Evolutionary conservation across 2,888 invertebrate genomes (phyloP).

Genomic region (Allygus modestus): DNA sequence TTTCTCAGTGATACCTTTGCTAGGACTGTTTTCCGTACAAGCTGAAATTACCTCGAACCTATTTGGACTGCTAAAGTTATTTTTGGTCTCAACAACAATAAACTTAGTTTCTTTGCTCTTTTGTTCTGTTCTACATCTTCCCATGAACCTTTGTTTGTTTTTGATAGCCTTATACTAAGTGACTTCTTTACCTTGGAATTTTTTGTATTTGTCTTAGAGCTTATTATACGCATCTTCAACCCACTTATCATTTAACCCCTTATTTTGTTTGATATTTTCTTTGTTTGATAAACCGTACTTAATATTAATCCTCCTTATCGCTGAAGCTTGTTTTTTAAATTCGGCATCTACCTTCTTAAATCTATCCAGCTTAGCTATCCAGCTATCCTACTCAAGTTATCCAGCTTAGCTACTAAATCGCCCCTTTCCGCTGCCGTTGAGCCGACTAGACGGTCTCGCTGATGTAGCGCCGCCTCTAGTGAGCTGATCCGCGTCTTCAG

Average conservation of each 20-base stretch:
- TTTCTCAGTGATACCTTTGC: no score
- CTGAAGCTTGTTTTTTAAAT: neutral
- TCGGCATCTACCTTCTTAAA: neutral
- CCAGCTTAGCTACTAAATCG: neutral
- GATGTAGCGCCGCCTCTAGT: neutral
- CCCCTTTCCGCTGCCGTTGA: neutral
- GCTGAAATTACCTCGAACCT: no score
- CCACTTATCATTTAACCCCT: neutral
- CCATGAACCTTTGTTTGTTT: no score
- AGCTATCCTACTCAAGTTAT: neutral
- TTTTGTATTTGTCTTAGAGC: no score
- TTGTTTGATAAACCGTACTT: neutral
- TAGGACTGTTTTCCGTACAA: no score
- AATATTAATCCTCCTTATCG: neutral
- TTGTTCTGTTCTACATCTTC: no score
- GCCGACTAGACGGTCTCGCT: neutral
- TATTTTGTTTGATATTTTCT: neutral
- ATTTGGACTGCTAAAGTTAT: no score
- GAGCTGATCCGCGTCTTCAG: neutral
- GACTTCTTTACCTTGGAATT: no score
- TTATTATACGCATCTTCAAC: neutral
- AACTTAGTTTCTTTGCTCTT: no score
- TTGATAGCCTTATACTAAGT: no score
- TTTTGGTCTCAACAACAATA: no score
- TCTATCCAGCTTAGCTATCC: neutral